Conservation (phyloP, 2,888 invertebrate species). For the Leuctra nigra region DNA sequence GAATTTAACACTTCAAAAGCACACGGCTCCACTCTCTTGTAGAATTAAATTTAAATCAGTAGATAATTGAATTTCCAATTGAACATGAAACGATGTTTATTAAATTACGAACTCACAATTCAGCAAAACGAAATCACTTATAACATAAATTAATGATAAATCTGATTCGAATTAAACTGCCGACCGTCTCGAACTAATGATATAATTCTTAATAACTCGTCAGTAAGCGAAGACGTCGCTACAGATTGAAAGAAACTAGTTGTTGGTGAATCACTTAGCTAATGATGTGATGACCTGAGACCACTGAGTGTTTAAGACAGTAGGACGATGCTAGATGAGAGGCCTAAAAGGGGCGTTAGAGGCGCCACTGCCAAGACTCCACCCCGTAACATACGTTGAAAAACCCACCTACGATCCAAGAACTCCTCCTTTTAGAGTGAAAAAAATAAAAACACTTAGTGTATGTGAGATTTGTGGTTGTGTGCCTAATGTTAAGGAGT, state of each 20-base stretch:
- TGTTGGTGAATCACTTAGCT: constrained; percentile 11
- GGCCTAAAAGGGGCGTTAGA: constrained; percentile 1
- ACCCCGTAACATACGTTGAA: neutral
- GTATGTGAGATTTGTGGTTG: too few relatives aligned
- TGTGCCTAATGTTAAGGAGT: too few relatives aligned
- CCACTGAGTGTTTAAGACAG: neutral
- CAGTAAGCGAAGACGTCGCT: neutral
- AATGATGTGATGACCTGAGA: constrained; percentile 1
- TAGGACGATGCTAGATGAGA: neutral
- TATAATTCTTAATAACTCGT: neutral
- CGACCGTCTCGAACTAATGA: too few relatives aligned
- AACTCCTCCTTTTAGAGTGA: neutral
- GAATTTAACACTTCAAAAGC: too few relatives aligned
- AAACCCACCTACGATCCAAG: neutral
- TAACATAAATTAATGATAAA: too few relatives aligned
- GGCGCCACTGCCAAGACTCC: neutral
- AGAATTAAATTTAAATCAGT: too few relatives aligned
- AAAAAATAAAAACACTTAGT: neutral
- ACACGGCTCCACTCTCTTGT: too few relatives aligned
- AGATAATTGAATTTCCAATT: too few relatives aligned
- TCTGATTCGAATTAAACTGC: too few relatives aligned
- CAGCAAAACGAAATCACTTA: too few relatives aligned
- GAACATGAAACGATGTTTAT: too few relatives aligned
- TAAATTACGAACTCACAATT: too few relatives aligned
- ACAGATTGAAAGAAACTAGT: constrained; percentile 8